Conservation (phyloP, 2,797 vertebrate genomes). For the Anabacerthia variegaticeps region DNA sequence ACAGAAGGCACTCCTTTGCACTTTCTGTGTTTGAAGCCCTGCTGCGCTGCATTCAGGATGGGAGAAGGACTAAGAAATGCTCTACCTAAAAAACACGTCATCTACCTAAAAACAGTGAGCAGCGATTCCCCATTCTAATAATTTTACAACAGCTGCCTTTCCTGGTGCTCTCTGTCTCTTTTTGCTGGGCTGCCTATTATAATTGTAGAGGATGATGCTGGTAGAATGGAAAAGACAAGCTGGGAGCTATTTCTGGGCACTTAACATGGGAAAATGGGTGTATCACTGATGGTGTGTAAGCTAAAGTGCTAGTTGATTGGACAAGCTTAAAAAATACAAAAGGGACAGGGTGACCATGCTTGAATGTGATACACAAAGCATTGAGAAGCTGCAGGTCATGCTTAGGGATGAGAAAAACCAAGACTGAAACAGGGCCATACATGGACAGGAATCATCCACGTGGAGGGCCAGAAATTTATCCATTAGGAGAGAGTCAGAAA, state of each 20-base stretch:
- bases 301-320: neutral
- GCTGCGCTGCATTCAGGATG: neutral
- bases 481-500: neutral
- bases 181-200: neutral
- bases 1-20: neutral
- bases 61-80: neutral
- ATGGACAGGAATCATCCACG: neutral
- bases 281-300: neutral
- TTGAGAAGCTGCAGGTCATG: neutral
- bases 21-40: neutral
- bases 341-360: neutral
- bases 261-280: accelerated
- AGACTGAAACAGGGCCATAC: neutral
- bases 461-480: neutral
- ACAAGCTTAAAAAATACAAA: neutral
- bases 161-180: neutral
- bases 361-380: neutral
- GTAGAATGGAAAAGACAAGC: neutral
- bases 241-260: neutral
- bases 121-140: neutral
- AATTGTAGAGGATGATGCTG: neutral
- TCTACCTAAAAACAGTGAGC: neutral
- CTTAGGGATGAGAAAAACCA: neutral
- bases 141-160: neutral
- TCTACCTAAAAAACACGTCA: neutral